A percentile compares a stretch with the other conserved stretches of the same genome.
Conservation (phyloP, 2,797 vertebrate genomes). For the Tragelaphus eurycerus region DNA sequence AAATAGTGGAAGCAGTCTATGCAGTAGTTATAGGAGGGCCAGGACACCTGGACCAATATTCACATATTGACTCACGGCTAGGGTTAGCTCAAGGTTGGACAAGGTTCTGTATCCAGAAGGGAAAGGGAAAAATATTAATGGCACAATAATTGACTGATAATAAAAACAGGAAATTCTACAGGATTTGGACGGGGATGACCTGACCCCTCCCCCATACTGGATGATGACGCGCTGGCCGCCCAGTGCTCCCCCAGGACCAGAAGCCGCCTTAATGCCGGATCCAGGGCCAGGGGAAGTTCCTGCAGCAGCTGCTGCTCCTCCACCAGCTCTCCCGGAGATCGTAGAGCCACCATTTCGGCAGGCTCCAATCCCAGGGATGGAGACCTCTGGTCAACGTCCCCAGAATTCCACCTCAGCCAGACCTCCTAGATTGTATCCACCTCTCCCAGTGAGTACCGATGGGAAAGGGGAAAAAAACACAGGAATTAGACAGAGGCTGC, state of each 20-base stretch:
- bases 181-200: background rate
- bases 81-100: background rate
- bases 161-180: background rate
- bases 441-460: background rate
- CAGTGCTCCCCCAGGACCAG: background rate
- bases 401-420: background rate
- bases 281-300: background rate
- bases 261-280: background rate
- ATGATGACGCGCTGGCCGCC: background rate
- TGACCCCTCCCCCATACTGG: background rate
- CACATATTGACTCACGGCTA: background rate
- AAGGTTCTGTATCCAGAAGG: background rate
- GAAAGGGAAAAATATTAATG: background rate
- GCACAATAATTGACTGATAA: background rate
- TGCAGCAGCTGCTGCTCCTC: background rate
- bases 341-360: background rate
- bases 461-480: background rate
- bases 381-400: background rate
- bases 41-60: background rate
- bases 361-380: background rate
- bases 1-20: background rate
- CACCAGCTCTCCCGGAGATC: rapidly evolving
- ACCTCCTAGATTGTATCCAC: background rate
- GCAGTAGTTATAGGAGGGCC: background rate
- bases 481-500: background rate